phyloP scores from a whole-genome alignment of 2,797 vertebrate genomes.

The Sparus aurata region DNA sequence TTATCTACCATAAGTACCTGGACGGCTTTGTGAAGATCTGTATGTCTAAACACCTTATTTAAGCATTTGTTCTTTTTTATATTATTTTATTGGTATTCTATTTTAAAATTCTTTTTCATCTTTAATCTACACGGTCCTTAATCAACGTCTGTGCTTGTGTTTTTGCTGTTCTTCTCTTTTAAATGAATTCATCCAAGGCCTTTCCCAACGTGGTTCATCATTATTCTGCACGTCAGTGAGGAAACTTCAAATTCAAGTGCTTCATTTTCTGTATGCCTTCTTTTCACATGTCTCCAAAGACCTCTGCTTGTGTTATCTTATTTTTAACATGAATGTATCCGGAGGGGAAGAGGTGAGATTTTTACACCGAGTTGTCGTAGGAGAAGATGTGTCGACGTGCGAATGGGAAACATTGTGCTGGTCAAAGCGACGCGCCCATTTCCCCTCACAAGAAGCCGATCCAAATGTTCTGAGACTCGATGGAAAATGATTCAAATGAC shows the following conservation, averaged over 20 bases:
- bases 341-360: conserved; percentile 11
- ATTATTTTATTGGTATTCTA: neutral
- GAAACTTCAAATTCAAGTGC: conserved; percentile 21
- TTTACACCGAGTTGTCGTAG: conserved; percentile 12
- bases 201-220: neutral
- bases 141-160: neutral
- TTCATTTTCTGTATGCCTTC: conserved; percentile 51
- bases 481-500: conserved; percentile 33
- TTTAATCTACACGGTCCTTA: conserved; percentile 3
- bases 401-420: conserved; percentile 16
- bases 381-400: conserved; percentile 19
- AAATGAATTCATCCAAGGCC: neutral
- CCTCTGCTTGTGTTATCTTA: conserved; percentile 15
- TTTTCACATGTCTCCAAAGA: conserved; percentile 54
- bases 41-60: neutral
- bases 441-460: neutral
- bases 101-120: neutral
- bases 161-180: neutral
- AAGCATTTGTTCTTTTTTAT: neutral
- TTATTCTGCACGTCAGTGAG: neutral
- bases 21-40: conserved; percentile 4
- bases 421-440: neutral
- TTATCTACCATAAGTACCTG: neutral
- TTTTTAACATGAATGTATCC: conserved; percentile 55
- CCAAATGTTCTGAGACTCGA: conserved; percentile 18